Evolutionary conservation across 2,888 invertebrate genomes (phyloP), one percentile per base, ranked within the genome.

Genomic region (Lycocerus yunnanus): DNA sequence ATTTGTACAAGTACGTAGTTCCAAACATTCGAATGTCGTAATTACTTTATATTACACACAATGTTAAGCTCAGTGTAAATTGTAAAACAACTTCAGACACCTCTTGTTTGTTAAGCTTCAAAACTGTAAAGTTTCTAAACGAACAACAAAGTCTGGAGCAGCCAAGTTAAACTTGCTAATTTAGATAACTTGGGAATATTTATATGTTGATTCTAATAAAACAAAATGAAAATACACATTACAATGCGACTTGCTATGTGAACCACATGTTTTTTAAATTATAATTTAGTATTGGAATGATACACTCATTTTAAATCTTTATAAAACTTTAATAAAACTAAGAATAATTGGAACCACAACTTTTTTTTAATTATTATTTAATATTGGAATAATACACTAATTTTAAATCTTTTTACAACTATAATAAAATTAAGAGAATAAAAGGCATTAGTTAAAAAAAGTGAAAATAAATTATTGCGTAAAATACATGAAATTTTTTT

Each of bases 111-210:
- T 20, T 65, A 21, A 61, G 24, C 61, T 63, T 63, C 63, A 70
- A 65, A 70, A 63, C 20, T 18, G 18, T 65, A 43, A 70, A 70
- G 16, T 70, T 70, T 27, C 27, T 58, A 24, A 63, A 63, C 58
- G 63, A 70, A 63, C 63, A 70, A 58, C 63, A 58, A 70, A 70
- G 69, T 70, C 27, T 27, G 27, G 24, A 66, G 13, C 27, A 66
- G 20, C 27, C n/a, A 20, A 70, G 69, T 70, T 70, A 61, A 70
- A 70, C 63, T 61, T 63, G 18, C 43, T 65, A 70, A 70, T 70
- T 65, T 70, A 70, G 43, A 43, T 65, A 70, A 63, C 63, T 70
- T 20, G n/a, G 63, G 63, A 70, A 43, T 70, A 63, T 70, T 70
- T 70, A 68, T 60, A 18, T 63, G 61, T 18, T 63, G 43, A 43